Conservation (phyloP, 2,888 invertebrate genomes). For the Linhomoeus sp. region DNA sequence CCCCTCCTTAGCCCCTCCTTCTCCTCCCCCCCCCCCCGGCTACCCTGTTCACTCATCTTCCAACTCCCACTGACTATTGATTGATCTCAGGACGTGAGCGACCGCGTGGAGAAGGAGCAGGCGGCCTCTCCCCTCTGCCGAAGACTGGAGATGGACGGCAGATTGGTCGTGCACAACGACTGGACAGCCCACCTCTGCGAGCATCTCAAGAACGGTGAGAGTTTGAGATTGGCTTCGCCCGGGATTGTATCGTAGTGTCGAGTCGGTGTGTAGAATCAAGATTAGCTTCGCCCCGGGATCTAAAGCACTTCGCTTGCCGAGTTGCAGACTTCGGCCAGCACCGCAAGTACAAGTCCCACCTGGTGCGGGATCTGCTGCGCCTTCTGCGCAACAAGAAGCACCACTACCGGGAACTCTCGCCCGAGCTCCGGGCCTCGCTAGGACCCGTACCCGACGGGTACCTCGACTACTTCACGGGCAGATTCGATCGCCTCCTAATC, state of each 20-base stretch:
- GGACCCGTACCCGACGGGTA: constrained; percentile 73
- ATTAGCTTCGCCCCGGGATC: no score
- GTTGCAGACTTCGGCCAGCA: constrained; percentile 56
- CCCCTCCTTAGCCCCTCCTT: no score
- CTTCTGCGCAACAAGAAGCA: constrained; percentile 69
- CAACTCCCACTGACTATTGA: no score
- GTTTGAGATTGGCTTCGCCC: neutral
- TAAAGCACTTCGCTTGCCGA: no score
- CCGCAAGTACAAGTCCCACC: constrained; percentile 65
- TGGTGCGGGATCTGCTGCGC: constrained; percentile 67
- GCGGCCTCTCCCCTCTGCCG: constrained; percentile 43
- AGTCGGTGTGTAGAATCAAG: no score
- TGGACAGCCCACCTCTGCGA: constrained; percentile 65
- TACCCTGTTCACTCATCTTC: no score
- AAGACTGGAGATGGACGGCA: constrained; percentile 46
- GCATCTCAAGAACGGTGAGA: constrained; percentile 48
- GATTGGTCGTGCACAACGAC: constrained; percentile 50
- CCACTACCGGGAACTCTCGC: constrained; percentile 50
- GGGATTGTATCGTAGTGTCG: no score
- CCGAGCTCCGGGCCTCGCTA: constrained; percentile 54
- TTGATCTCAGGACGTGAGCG: constrained; percentile 64
- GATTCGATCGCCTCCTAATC: constrained; percentile 65
- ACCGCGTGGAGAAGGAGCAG: constrained; percentile 72
- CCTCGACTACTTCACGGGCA: constrained; percentile 63
- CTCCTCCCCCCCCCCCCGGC: no score